Conservation (phyloP, 30 jellyfish, hydroid and myxozoan genomes). For the Hydractinia echinata region DNA sequence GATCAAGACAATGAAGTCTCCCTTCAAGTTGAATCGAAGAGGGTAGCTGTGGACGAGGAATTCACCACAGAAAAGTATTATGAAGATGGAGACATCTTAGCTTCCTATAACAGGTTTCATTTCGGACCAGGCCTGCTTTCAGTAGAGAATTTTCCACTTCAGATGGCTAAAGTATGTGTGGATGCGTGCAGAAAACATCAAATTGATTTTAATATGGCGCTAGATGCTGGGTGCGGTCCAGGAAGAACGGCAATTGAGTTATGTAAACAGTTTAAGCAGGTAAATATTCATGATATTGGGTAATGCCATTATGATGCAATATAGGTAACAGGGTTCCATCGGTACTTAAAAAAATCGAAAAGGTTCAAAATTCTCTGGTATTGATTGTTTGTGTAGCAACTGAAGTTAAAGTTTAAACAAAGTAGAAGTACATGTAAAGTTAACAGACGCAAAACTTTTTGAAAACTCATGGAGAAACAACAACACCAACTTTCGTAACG, state of each 20-base stretch:
- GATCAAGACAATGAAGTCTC: neutral
- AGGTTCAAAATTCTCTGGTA: too few species aligned
- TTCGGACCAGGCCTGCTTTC: constrained; percentile 28
- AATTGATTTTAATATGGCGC: constrained; percentile 14
- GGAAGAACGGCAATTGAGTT: constrained; percentile 40
- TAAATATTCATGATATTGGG: neutral
- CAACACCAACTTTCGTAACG: too few species aligned
- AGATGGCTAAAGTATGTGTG: constrained; percentile 23
- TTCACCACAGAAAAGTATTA: constrained; percentile 21
- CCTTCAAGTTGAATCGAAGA: neutral
- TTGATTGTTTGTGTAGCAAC: too few species aligned
- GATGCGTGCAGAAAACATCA: constrained; percentile 14
- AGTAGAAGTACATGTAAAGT: too few species aligned
- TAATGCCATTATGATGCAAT: too few species aligned
- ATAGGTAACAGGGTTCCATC: too few species aligned
- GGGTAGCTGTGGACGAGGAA: neutral
- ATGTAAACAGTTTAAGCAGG: neutral
- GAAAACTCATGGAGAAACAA: too few species aligned
- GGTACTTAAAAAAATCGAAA: too few species aligned
- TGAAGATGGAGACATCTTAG: constrained; percentile 25
- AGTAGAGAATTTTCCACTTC: constrained; percentile 23
- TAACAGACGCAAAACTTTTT: too few species aligned
- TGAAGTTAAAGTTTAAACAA: too few species aligned
- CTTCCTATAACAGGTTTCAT: constrained; percentile 22
- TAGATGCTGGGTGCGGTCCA: constrained; percentile 42